Percentiles rank a stretch among this genome's conserved stretches.
phyloP scores from a whole-genome alignment of 92 coral and sea anemone species.

The Zoanthus sociatus region DNA sequence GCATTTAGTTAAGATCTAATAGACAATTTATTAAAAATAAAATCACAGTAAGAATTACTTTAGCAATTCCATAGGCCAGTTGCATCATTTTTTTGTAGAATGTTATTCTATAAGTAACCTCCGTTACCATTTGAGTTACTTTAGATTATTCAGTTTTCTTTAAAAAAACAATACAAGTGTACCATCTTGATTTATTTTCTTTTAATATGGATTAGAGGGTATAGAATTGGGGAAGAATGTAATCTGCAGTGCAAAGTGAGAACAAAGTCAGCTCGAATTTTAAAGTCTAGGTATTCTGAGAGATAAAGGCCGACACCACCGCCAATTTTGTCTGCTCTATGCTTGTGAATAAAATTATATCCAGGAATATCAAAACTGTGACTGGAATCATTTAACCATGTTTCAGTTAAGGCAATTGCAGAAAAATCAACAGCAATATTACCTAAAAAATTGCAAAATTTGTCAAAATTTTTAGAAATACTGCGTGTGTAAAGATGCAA shows the following conservation, averaged over 20 bases:
- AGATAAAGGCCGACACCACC: too few relatives aligned
- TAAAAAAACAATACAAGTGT: background rate
- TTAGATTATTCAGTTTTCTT: slow-evolving; percentile 5
- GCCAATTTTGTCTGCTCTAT: too few relatives aligned
- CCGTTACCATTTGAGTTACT: slow-evolving; percentile 13
- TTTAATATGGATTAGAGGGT: slow-evolving; percentile 15
- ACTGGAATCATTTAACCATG: too few relatives aligned
- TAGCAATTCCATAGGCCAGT: slow-evolving; percentile 11
- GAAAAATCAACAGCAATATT: too few relatives aligned
- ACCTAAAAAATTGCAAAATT: too few relatives aligned
- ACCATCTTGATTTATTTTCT: slow-evolving; percentile 14
- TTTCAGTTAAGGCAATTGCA: too few relatives aligned
- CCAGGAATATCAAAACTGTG: too few relatives aligned
- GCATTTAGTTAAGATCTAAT: slow-evolving; percentile 1
- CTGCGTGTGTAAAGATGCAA: too few relatives aligned
- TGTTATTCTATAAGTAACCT: slow-evolving; percentile 9
- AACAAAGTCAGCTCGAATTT: too few relatives aligned
- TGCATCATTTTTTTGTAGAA: slow-evolving; percentile 2
- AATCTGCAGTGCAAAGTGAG: slow-evolving; percentile 11
- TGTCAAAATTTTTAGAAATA: too few relatives aligned
- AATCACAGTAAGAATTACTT: slow-evolving; percentile 13
- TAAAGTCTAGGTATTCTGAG: too few relatives aligned
- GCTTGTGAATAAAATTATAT: too few relatives aligned
- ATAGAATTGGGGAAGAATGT: slow-evolving; percentile 13
- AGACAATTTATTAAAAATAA: background rate